phyloP scores from a whole-genome alignment of 2,888 invertebrate species.

The Exocentrus adspersus region DNA sequence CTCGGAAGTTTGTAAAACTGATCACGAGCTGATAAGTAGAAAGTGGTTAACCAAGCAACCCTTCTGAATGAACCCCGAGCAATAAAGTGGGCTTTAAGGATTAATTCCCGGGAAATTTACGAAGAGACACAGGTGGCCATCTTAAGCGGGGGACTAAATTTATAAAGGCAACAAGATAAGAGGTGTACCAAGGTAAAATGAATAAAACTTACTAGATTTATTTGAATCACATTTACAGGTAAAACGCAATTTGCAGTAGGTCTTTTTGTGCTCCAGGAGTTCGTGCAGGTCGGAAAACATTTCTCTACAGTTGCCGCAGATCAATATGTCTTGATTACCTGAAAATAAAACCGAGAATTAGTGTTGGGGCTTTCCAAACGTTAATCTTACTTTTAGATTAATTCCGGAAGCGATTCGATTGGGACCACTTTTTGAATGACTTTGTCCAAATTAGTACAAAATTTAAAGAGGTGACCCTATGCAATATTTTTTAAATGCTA shows the following conservation, averaged over 20 bases:
- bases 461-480: neutral
- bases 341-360: constrained; percentile 50
- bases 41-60: constrained; percentile 34
- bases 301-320: constrained; percentile 80
- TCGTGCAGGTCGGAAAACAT: constrained; percentile 77
- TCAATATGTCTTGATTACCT: constrained; percentile 79
- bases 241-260: constrained; percentile 76
- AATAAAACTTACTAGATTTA: constrained; percentile 66
- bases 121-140: constrained; percentile 54
- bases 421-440: neutral
- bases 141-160: constrained; percentile 28
- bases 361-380: constrained; percentile 3
- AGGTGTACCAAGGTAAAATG: constrained; percentile 21
- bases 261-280: constrained; percentile 77
- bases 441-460: neutral
- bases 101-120: constrained; percentile 53
- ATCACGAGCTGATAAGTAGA: constrained; percentile 34
- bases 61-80: constrained; percentile 37
- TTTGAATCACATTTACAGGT: constrained; percentile 75
- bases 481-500: neutral
- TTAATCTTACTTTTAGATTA: neutral
- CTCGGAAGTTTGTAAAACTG: constrained; percentile 32
- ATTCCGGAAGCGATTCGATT: too few relatives aligned
- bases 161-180: constrained; percentile 27
- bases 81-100: constrained; percentile 47